Base-by-base conservation (phyloP, 2,113 vertebrate species). In the Vicugna pacos region DNA sequence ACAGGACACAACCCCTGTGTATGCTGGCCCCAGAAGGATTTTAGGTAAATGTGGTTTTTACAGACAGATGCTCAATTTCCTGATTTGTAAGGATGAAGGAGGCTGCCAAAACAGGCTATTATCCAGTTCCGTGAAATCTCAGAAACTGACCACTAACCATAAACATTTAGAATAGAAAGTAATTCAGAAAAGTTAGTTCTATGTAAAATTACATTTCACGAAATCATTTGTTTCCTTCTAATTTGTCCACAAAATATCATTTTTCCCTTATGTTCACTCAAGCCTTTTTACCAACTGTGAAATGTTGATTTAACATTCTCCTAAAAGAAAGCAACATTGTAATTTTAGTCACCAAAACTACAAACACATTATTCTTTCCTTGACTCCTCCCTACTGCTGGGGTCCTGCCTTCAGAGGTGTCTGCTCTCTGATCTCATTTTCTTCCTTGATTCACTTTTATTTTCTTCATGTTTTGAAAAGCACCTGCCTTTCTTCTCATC, bases 381-480 rank as follows among this genome's bases (percentile, higher is more conserved):
- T 30, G 19, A 76, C 32, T 56, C 22, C 73, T 46, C 58, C 7
- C 67, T 46, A 54, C 52, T 65, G 8, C 6, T 79, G 54, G 38
- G 60, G 60, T 94, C 88, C 58, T 75, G 62, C 72, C 64, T 80
- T 76, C 46, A 82, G 28, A 86, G 2, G 30, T 46, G 9, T 75
- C 58, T 89, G 91, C 73, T 35, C 46, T 81, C 28, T 80, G 6
- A 62, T 83, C 38, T 60, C 56, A 75, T 89, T 73, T 85, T 88
- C 38, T 94, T 52, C n/a, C 58, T 56, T 58, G 84, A 80, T 72
- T 94, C 50, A 89, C 32, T 89, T 95, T 87, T 75, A 91, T 64
- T 94, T 52, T 79, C 52, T 93, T 95, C 20, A 42, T 54, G 94
- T 79, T 93, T 42, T 80, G 62, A 81, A 88, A 32, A 72, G 32